Evolutionary conservation across 2,113 vertebrate genomes (phyloP).

Genomic region (Capreolus pygargus): DNA sequence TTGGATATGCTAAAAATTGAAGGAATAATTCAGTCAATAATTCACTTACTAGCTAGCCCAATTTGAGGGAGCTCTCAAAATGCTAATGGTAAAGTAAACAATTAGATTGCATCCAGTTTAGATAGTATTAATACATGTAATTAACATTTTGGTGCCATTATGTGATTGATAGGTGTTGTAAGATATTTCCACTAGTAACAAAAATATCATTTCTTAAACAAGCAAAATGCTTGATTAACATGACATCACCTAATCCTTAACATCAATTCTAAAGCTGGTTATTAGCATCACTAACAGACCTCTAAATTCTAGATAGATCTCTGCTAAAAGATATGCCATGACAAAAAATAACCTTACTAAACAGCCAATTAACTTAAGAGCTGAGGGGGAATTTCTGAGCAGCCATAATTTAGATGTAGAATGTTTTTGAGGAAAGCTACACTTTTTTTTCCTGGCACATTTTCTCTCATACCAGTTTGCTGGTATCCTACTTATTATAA

Average conservation of each 20-base stretch:
- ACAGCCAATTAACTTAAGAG: background rate
- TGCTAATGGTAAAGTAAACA: background rate
- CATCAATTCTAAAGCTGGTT: background rate
- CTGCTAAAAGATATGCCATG: background rate
- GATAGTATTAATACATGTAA: background rate
- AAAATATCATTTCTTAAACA: background rate
- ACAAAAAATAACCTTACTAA: background rate
- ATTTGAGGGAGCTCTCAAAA: background rate
- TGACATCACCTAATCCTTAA: background rate
- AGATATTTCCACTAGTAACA: background rate
- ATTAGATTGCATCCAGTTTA: background rate
- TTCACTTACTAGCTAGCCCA: background rate
- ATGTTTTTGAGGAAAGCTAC: background rate
- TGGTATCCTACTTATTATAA: background rate
- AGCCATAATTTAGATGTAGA: background rate
- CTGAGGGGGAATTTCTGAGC: background rate
- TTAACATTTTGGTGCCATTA: background rate
- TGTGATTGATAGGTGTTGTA: background rate
- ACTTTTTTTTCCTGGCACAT: background rate
- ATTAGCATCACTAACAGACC: background rate
- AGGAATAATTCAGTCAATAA: background rate
- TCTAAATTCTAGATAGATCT: background rate
- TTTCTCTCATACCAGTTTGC: background rate
- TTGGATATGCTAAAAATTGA: background rate
- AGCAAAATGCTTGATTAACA: background rate